Base-by-base conservation (phyloP, 2,113 vertebrate genomes). In the Leiothrix lutea region DNA sequence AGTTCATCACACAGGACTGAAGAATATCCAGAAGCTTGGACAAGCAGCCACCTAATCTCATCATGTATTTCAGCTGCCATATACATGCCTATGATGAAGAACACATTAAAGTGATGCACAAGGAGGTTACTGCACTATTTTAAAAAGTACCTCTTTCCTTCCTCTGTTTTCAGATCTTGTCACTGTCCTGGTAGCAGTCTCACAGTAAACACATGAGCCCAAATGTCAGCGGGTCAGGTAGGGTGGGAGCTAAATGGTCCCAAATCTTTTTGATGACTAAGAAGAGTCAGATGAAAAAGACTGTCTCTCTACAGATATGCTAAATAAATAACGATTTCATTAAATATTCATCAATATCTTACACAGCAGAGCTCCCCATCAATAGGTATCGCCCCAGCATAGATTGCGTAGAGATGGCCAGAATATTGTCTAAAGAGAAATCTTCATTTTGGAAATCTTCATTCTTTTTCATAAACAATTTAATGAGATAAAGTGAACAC, bases 261-360 rank as follows among this genome's bases (percentile, higher is more conserved):
- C 64, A 61, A 54, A 88, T 77, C 25, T 77, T 92, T 90, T 70
- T 72, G 57, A 75, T 89, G 62, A 79, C 45, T 77, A 85, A 73
- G 53, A 86, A 62, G 15, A 78, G 36, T 48, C 57, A 50, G 29
- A 51, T 69, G 22, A 64, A 86, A 71, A 90, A 74, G 24, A 26
- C 13, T 57, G 14, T n/a, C 29, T 82, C n/a, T 83, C 66, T 73
- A 56, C 13, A 88, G 42, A 77, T 80, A 47, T 1, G 6, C 38
- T 91, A 64, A 95, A 94, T 90, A 93, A 96, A 70, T 90, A 93
- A 93, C 8, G 38, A n/a, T 50, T 66, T 87, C 50, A 90, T 95
- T 65, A 94, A 95, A 84, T 94, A 92, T 94, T 97, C 17, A 94
- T 79, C 91, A 85, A 1, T 72, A 50, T 56, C 45, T 92, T 80